Evolutionary conservation across 2,888 invertebrate genomes (phyloP).

Genomic region (Pyrrhosoma nymphula): DNA sequence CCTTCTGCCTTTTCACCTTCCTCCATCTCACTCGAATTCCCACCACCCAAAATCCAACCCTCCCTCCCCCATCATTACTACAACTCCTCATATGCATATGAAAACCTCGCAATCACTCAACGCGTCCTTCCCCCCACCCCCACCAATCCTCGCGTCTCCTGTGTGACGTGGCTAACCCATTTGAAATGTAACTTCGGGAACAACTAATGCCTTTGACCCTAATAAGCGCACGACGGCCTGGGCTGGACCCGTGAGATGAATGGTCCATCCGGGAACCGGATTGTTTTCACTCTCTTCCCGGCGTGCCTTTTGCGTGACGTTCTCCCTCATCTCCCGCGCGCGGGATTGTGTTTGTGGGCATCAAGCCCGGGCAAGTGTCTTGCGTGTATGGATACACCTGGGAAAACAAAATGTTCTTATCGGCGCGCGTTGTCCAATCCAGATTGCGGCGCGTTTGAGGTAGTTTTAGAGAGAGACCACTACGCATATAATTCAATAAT

Average conservation of each 20-base stretch:
- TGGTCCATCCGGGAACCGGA: constrained; percentile 19
- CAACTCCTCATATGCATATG: constrained; percentile 42
- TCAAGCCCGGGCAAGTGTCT: background rate
- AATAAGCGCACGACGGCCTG: constrained; percentile 42
- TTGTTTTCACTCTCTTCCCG: constrained; percentile 43
- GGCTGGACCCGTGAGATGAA: constrained; percentile 23
- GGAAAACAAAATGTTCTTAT: background rate
- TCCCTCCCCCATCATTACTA: background rate
- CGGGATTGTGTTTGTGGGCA: background rate
- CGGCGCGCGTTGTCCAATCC: background rate
- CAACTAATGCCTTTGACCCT: constrained; percentile 56
- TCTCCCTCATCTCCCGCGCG: background rate
- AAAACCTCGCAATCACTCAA: constrained; percentile 55
- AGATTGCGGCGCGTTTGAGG: background rate
- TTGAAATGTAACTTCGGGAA: constrained; percentile 58
- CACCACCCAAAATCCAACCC: background rate
- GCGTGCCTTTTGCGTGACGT: constrained; percentile 18
- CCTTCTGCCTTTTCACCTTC: background rate
- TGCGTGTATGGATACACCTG: background rate
- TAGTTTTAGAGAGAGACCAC: no score
- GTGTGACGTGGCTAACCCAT: constrained; percentile 33
- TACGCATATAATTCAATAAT: no score
- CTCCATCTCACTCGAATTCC: background rate
- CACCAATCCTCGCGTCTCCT: constrained; percentile 18
- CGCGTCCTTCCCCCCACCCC: background rate